Percentiles rank a stretch among this genome's conserved stretches.
Evolutionary conservation across 2,113 vertebrate genomes (phyloP).

Genomic region (Malurus melanocephalus): DNA sequence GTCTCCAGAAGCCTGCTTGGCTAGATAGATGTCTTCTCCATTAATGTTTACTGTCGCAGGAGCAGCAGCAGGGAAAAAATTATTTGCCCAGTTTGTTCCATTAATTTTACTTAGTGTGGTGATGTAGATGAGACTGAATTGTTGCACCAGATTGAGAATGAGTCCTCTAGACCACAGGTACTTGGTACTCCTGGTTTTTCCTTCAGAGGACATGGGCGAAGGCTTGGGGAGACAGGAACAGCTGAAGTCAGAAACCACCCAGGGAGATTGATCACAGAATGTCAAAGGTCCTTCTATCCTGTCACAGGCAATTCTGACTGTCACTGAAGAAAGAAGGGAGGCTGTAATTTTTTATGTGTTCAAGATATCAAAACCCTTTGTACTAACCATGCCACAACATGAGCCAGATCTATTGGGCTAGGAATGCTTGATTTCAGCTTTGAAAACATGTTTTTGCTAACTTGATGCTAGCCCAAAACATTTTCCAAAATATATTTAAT

Average conservation of each 20-base stretch:
- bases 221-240: not conserved
- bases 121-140: not conserved
- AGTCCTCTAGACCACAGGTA: not conserved
- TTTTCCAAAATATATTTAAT: not conserved
- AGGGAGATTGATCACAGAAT: not conserved
- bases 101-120: not conserved
- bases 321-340: not conserved
- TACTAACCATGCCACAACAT: not conserved
- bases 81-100: fast-evolving
- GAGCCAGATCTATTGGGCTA: not conserved
- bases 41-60: not conserved
- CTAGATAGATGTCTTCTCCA: not conserved
- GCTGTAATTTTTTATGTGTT: not conserved
- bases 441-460: not conserved
- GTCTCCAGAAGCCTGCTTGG: not conserved
- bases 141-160: not conserved
- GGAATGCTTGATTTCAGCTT: not conserved
- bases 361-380: not conserved
- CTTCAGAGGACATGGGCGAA: not conserved
- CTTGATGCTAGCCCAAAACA: not conserved
- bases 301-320: not conserved
- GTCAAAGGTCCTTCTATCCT: not conserved
- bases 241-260: not conserved
- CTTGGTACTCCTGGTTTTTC: not conserved
- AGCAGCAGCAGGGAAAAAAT: not conserved